Conservation (phyloP, 2,888 invertebrate genomes). For the Chymomyza amoena region DNA sequence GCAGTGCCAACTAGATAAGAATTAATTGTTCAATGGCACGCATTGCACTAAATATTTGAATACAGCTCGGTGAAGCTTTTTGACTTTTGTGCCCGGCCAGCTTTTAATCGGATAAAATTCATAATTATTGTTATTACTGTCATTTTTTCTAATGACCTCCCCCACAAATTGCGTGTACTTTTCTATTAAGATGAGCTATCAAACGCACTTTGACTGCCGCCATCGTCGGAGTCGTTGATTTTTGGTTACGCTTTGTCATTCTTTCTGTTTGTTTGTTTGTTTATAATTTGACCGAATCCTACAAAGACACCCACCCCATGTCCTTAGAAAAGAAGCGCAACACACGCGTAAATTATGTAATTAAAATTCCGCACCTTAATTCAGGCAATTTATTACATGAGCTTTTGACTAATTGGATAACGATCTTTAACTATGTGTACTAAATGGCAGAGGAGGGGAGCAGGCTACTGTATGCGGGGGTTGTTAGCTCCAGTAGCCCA, state of each 20-base stretch:
- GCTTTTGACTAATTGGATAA: conserved; percentile 73
- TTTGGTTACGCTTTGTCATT: conserved; percentile 16
- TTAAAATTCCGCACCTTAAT: conserved; percentile 78
- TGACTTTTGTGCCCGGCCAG: conserved; percentile 51
- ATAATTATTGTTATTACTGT: conserved; percentile 79
- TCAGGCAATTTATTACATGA: conserved; percentile 74
- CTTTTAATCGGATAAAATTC: conserved; percentile 79
- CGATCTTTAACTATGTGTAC: conserved; percentile 68
- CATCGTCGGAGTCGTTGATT: conserved; percentile 27
- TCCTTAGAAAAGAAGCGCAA: background rate
- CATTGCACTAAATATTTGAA: conserved; percentile 71
- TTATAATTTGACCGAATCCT: conserved; percentile 1
- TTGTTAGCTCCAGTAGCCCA: background rate
- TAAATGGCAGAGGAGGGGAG: conserved; percentile 41
- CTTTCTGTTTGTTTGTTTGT: background rate
- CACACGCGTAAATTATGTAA: conserved; percentile 76
- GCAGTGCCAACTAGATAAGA: conserved; percentile 70
- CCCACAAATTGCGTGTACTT: conserved; percentile 72
- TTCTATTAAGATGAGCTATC: conserved; percentile 76
- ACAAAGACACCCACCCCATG: background rate
- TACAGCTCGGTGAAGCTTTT: conserved; percentile 30
- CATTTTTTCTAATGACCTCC: conserved; percentile 71
- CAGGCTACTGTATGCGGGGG: background rate
- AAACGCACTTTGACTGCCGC: conserved; percentile 65
- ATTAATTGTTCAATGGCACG: conserved; percentile 76